phyloP scores from a whole-genome alignment of 2,888 invertebrate genomes.

The Drosophila rellima region DNA sequence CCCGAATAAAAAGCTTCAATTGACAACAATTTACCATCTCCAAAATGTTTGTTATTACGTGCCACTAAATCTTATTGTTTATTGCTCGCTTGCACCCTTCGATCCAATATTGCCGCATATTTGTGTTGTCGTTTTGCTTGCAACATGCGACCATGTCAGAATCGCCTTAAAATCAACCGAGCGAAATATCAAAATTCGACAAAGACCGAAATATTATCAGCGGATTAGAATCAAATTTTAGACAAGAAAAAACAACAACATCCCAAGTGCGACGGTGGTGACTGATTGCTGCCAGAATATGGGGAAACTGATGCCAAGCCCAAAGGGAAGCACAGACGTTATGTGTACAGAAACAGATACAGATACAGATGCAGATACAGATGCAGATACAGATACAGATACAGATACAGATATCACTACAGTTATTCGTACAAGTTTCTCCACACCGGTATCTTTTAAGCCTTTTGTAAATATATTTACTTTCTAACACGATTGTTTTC shows the following conservation, averaged over 20 bases:
- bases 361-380: background rate
- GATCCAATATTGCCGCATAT: background rate
- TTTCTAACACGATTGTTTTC: background rate
- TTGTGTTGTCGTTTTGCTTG: slow-evolving; percentile 3
- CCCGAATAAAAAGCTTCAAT: background rate
- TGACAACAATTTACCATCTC: slow-evolving; percentile 16
- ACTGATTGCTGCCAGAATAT: slow-evolving; percentile 16
- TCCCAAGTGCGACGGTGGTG: slow-evolving; percentile 24
- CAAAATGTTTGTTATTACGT: slow-evolving; percentile 53
- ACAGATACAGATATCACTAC: background rate
- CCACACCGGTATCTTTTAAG: background rate
- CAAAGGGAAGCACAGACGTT: background rate
- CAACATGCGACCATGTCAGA: slow-evolving; percentile 31
- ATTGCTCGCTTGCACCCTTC: slow-evolving; percentile 28
- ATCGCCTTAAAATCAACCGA: slow-evolving; percentile 74
- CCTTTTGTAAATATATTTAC: background rate
- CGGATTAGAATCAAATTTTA: slow-evolving; percentile 72
- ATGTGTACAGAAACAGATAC: background rate
- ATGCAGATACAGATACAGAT: background rate
- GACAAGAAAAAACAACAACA: slow-evolving; percentile 9
- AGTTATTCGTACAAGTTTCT: background rate
- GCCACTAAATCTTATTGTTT: slow-evolving; percentile 27
- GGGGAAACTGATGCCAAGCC: background rate
- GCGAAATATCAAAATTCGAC: slow-evolving; percentile 70
- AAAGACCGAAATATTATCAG: slow-evolving; percentile 70